Percentiles rank a stretch among this genome's conserved stretches.
These are phyloP conservation scores for Orchesella cincta DNA, from an alignment of 1,140 invertebrate genomes.

Conservation along the genomic window DNA sequence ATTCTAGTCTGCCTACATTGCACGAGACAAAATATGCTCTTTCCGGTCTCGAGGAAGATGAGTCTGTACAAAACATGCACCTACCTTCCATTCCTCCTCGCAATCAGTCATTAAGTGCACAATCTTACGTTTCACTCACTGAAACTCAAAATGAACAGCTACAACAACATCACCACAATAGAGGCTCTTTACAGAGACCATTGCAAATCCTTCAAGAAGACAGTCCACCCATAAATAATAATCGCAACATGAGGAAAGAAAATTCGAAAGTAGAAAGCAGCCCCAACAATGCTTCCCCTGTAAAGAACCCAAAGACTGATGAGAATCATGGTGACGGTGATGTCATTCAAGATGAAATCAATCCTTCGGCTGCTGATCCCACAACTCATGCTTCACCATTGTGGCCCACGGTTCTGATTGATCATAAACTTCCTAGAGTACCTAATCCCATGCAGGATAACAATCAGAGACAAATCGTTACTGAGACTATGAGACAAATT, in stretches of 20 bases:
- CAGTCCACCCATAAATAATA: too few relatives aligned
- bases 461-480: not conserved
- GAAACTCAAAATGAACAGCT: too few relatives aligned
- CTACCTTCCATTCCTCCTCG: conserved; percentile 2
- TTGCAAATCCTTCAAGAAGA: too few relatives aligned
- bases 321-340: not conserved
- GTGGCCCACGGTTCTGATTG: not conserved
- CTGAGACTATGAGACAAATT: not conserved
- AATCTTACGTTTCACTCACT: not conserved
- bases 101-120: not conserved
- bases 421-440: conserved; percentile 6
- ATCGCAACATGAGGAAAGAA: not conserved
- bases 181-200: too few relatives aligned
- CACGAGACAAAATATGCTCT: not conserved
- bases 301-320: not conserved
- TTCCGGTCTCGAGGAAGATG: not conserved
- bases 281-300: not conserved
- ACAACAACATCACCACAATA: too few relatives aligned
- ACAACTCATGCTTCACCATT: not conserved
- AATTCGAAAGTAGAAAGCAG: not conserved
- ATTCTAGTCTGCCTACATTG: too few relatives aligned
- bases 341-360: not conserved
- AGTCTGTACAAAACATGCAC: not conserved
- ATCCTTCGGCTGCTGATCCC: not conserved
- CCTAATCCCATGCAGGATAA: not conserved